Evolutionary conservation across 2,113 vertebrate species (phyloP), one percentile per base, ranked within the genome.

Genomic region (Terrapene triunguis): DNA sequence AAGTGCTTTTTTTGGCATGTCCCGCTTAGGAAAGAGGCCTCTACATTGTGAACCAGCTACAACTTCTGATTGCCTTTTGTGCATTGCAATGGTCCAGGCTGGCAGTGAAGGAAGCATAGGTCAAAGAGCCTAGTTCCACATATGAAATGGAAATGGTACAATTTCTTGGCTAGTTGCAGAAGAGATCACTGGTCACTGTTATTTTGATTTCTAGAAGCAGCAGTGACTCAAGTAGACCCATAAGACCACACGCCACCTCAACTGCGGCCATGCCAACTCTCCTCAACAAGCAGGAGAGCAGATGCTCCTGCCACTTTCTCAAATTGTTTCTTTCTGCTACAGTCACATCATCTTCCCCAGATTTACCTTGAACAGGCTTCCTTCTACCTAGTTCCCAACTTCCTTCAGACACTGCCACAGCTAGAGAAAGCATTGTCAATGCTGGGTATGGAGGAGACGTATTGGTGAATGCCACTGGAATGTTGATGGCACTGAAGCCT

Each of bases 31-130:
- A 94, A 54, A 90, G 80, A 94, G 72, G 47, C 50, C 69, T 81
- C 35, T 69, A 69, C 62, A n/a, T n/a, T 84, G 84, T 16, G 92
- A 84, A 72, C 42, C 29, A 82, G 94, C 87, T 92, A 24, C 0
- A 5, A 82, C 29, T 57, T 89, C 92, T 69, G 62, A 96, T 82
- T 53, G 72, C 87, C 89, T 95, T 92, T 95, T 86, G 93, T 0
- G 1, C 54, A 93, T 84, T 90, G 84, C 88, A 92, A 21, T 1
- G 38, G 82, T 8, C 42, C 25, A 55, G 62, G 76, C 50, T 82
- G 87, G 85, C 96, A 94, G 96, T 76, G 96, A 47, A 88, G 95
- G 96, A 96, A 96, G 48, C 80, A 6, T 55, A 12, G 38, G 83
- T 96, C 94, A 48, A 62, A 89, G 55, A 78, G 87, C 90, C 82